Evolutionary conservation across 2,888 invertebrate genomes (phyloP).

Genomic region (Drosophila buzzatii): DNA sequence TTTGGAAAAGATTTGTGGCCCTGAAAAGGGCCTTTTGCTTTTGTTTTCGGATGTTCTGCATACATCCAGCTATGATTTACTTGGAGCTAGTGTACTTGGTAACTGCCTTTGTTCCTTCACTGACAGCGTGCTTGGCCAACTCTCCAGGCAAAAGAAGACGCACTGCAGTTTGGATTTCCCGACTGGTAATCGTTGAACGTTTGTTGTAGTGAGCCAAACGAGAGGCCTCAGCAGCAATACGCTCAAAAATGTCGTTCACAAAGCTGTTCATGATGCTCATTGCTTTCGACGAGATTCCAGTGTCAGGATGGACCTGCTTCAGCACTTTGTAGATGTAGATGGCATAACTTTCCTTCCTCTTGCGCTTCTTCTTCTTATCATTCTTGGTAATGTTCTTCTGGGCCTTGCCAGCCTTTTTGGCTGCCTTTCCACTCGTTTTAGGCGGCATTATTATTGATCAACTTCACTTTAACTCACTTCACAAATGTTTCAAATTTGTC

Average conservation of each 20-base stretch:
- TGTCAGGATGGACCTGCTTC: no score
- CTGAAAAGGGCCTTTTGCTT: not conserved
- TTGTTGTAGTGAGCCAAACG: no score
- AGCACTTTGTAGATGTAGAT: no score
- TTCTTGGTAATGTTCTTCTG: no score
- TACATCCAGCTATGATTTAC: slow-evolving; percentile 30
- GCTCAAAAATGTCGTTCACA: no score
- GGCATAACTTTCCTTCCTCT: no score
- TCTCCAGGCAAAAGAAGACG: slow-evolving; percentile 39
- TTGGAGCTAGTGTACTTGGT: slow-evolving; percentile 76
- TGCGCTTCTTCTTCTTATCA: no score
- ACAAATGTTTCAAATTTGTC: slow-evolving; percentile 4
- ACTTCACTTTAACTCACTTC: slow-evolving; percentile 32
- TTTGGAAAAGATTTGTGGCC: slow-evolving; percentile 42
- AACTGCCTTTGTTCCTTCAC: slow-evolving; percentile 11
- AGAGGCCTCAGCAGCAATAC: no score
- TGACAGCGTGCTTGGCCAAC: slow-evolving; percentile 53
- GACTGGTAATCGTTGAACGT: no score
- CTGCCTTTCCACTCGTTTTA: slow-evolving; percentile 84
- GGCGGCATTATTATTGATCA: slow-evolving; percentile 69
- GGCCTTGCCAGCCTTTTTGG: slow-evolving; percentile 86
- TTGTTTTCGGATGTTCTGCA: not conserved
- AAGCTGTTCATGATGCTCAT: no score
- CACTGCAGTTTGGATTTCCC: no score
- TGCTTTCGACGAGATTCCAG: no score